These are phyloP conservation scores for Phoxinus dragarum DNA, from an alignment of 2,797 vertebrate species.

Conservation along the genomic window DNA sequence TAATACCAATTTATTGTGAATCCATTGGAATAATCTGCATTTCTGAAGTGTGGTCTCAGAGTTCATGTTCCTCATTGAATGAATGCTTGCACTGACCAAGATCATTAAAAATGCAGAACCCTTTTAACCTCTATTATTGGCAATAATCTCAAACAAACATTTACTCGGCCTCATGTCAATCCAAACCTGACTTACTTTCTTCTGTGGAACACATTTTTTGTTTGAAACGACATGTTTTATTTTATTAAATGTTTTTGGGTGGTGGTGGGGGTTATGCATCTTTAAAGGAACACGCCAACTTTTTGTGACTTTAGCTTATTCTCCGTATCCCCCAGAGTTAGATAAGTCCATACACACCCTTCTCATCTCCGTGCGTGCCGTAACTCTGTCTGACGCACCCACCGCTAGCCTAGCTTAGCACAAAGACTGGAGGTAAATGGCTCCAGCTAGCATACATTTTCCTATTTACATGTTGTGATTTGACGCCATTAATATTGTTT, in stretches of 20 bases:
- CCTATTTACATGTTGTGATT: no score
- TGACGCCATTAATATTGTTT: no score
- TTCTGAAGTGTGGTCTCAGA: background rate
- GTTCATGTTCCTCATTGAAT: background rate
- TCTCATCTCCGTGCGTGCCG: no score
- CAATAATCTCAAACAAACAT: background rate
- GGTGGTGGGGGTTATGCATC: no score
- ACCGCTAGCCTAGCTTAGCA: no score
- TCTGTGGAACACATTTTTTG: background rate
- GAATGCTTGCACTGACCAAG: background rate
- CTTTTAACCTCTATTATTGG: background rate
- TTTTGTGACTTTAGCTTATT: no score
- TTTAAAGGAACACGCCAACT: no score
- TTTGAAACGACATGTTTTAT: background rate
- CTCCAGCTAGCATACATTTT: no score
- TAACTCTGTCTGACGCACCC: no score
- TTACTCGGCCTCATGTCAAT: background rate
- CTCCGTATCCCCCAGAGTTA: no score
- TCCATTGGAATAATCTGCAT: background rate
- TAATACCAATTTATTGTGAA: background rate
- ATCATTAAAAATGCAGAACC: background rate
- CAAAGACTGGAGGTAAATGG: no score
- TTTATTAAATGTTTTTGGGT: background rate
- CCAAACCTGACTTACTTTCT: background rate
- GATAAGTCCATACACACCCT: no score